These are phyloP conservation scores for Caenorhabditis brenneri DNA, from an alignment of 1,140 invertebrate species.

Conservation along the genomic window DNA sequence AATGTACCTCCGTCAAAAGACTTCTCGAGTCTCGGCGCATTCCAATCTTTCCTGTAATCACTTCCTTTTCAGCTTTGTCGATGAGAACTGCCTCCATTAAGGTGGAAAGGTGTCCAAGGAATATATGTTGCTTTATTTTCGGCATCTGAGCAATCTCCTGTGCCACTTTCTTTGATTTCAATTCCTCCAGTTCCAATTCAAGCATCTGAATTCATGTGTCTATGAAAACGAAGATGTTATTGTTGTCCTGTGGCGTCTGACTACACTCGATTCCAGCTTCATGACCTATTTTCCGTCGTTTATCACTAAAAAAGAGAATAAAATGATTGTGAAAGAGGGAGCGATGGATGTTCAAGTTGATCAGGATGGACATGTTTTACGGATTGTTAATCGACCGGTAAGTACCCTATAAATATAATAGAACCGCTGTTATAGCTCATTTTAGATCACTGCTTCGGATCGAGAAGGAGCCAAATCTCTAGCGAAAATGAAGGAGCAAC, in stretches of 20 bases:
- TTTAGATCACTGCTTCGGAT: slow-evolving; percentile 53
- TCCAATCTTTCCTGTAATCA: too few relatives aligned
- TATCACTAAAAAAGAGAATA: slow-evolving; percentile 53
- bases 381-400: slow-evolving; percentile 54
- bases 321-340: slow-evolving; percentile 50
- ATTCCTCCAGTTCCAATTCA: too few relatives aligned
- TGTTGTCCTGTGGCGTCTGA: slow-evolving; percentile 50
- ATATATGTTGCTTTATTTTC: too few relatives aligned
- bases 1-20: too few relatives aligned
- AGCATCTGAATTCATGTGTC: too few relatives aligned
- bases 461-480: too few relatives aligned
- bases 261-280: slow-evolving; percentile 49
- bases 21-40: too few relatives aligned
- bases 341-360: slow-evolving; percentile 53
- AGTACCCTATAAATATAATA: neutral
- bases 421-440: neutral
- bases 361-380: slow-evolving; percentile 44
- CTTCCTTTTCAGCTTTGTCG: too few relatives aligned
- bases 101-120: too few relatives aligned
- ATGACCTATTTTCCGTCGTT: slow-evolving; percentile 53
- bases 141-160: too few relatives aligned
- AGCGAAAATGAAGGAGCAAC: slow-evolving; percentile 52
- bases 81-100: too few relatives aligned
- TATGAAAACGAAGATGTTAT: slow-evolving; percentile 58
- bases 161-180: too few relatives aligned